A percentile compares a stretch with the other conserved stretches of the same genome.
Evolutionary conservation across 2,113 vertebrate species (phyloP).

Genomic region (Chaetura pelagica): DNA sequence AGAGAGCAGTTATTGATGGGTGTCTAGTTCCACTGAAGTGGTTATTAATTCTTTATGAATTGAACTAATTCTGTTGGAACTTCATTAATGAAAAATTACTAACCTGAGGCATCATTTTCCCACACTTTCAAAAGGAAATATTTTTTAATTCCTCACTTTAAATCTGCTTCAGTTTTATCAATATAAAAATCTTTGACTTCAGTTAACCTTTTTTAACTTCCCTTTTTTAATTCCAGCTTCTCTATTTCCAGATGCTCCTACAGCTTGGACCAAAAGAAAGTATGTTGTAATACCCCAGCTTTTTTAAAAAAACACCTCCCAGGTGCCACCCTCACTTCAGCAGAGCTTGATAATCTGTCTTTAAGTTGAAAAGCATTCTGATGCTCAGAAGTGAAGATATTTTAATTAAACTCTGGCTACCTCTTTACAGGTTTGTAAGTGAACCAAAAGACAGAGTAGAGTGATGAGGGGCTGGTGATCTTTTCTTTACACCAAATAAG

Average conservation of each 20-base stretch:
- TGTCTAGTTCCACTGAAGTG: not conserved
- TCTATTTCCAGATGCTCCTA: not conserved
- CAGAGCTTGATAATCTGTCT: not conserved
- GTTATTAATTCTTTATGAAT: not conserved
- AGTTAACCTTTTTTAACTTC: not conserved
- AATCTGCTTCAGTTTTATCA: not conserved
- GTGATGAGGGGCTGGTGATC: not conserved
- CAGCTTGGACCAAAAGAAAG: not conserved
- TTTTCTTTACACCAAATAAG: not conserved
- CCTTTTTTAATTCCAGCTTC: not conserved
- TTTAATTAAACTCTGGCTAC: not conserved
- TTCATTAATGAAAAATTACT: not conserved
- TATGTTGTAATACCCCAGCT: not conserved
- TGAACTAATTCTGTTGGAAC: not conserved
- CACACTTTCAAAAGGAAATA: not conserved
- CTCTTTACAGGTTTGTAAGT: not conserved
- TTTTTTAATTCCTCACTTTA: not conserved
- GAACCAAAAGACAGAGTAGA: not conserved
- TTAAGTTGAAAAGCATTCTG: not conserved
- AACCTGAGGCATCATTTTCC: not conserved
- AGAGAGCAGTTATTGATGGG: rapidly evolving
- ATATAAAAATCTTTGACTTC: not conserved
- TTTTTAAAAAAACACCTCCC: not conserved
- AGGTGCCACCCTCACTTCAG: not conserved
- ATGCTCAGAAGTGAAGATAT: not conserved